These are phyloP conservation scores for Tribolium madens DNA, from an alignment of 1,140 invertebrate genomes.

Conservation along the genomic window DNA sequence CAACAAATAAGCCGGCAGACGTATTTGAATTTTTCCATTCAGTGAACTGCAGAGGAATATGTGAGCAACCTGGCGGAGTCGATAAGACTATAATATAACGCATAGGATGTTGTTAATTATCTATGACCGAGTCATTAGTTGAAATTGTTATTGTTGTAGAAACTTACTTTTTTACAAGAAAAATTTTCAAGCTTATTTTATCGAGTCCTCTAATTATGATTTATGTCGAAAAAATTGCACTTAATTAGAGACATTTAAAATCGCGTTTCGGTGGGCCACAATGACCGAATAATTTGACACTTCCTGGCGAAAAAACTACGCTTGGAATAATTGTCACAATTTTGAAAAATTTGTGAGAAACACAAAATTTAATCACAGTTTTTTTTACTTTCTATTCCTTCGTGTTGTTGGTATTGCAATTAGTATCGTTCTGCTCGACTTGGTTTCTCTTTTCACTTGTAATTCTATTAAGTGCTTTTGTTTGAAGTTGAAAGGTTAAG, in stretches of 20 bases:
- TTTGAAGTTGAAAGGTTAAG: not conserved
- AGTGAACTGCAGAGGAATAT: not conserved
- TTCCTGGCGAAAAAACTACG: constrained; percentile 8
- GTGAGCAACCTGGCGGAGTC: not conserved
- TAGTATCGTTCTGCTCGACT: not conserved
- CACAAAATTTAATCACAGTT: not conserved
- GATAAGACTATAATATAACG: not conserved
- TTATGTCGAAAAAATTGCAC: constrained; percentile 1
- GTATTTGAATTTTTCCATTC: not conserved
- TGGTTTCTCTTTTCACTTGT: not conserved
- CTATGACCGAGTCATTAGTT: not conserved
- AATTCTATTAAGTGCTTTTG: not conserved
- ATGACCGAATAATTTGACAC: constrained; percentile 17
- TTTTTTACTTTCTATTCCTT: not conserved
- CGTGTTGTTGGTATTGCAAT: not conserved
- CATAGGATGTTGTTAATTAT: not conserved
- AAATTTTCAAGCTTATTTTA: no score
- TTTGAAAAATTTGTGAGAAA: constrained; percentile 1
- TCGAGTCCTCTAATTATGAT: not conserved
- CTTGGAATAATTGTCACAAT: not conserved
- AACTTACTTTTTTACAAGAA: no score
- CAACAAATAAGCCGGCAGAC: not conserved
- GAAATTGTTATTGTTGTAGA: no score
- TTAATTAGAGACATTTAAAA: constrained; percentile 17
- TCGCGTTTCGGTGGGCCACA: not conserved